Conservation (phyloP, 2,888 invertebrate genomes). For the Argyresthia albistria region DNA sequence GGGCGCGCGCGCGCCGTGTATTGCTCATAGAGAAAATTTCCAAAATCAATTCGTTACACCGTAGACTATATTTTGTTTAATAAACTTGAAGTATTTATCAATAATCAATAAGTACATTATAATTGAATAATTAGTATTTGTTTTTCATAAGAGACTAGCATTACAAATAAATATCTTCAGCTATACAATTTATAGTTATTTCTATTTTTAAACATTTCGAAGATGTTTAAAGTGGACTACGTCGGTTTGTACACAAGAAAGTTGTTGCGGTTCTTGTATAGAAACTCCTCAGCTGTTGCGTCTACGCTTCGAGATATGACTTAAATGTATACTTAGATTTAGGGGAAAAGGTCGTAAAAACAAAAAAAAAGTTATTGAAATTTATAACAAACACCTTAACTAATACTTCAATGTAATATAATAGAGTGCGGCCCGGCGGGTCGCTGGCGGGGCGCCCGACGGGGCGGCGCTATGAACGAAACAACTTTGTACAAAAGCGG, state of each 20-base stretch:
- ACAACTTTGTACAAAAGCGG: conserved; percentile 57
- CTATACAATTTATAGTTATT: conserved; percentile 67
- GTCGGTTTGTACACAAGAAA: conserved; percentile 54
- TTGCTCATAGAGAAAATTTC: conserved; percentile 63
- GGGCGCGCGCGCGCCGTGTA: conserved; percentile 20
- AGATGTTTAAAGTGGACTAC: conserved; percentile 44
- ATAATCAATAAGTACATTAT: conserved; percentile 73
- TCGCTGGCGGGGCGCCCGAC: conserved; percentile 3
- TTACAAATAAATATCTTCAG: conserved; percentile 72
- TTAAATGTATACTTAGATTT: conserved; percentile 68
- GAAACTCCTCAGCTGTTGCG: conserved; percentile 44
- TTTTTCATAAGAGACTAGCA: conserved; percentile 71
- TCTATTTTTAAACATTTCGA: conserved; percentile 63
- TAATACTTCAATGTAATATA: conserved; percentile 60
- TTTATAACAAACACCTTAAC: conserved; percentile 72
- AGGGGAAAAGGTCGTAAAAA: conserved; percentile 69
- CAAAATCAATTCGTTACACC: conserved; percentile 69
- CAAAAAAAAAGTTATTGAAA: conserved; percentile 67
- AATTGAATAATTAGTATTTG: conserved; percentile 73
- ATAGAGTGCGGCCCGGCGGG: conserved; percentile 37
- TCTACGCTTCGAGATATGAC: conserved; percentile 69
- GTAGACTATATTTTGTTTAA: conserved; percentile 69
- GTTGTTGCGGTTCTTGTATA: conserved; percentile 44
- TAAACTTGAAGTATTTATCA: conserved; percentile 72
- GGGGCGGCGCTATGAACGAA: conserved; percentile 30